Percentiles rank a stretch among this genome's conserved stretches.
These are phyloP conservation scores for Chelidonichthys spinosus DNA, from an alignment of 2,797 vertebrate genomes.

Conservation along the genomic window DNA sequence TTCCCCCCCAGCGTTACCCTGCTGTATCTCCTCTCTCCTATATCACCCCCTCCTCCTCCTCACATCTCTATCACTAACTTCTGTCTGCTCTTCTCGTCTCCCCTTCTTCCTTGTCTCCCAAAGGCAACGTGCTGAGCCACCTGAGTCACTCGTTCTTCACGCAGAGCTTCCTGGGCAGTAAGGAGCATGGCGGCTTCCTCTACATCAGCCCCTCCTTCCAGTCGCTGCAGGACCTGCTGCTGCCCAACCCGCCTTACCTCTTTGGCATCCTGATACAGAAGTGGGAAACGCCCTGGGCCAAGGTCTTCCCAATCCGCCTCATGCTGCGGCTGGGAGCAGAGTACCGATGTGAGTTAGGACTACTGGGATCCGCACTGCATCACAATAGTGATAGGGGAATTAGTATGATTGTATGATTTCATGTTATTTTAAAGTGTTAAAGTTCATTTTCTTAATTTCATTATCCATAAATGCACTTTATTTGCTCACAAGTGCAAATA, in stretches of 20 bases:
- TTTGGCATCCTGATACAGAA: conserved; percentile 98
- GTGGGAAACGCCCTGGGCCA: conserved; percentile 99
- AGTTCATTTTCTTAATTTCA: background rate
- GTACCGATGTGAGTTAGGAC: conserved; percentile 92
- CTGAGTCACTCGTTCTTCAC: conserved; percentile 98
- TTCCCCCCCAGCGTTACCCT: background rate
- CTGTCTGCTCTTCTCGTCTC: background rate
- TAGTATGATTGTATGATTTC: background rate
- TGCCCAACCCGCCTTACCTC: conserved; percentile 95
- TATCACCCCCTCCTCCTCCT: conserved; percentile 9
- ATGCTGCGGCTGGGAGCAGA: conserved; percentile 98
- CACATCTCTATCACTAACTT: conserved; percentile 24
- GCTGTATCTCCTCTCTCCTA: background rate
- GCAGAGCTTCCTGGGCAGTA: conserved; percentile 96
- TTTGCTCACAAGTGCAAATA: background rate
- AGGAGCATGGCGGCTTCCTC: conserved; percentile 97
- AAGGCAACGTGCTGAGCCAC: conserved; percentile 94
- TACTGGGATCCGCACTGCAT: background rate
- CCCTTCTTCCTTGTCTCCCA: conserved; percentile 3
- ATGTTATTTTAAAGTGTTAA: background rate
- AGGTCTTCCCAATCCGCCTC: conserved; percentile 97
- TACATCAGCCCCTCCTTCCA: conserved; percentile 96
- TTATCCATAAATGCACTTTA: background rate
- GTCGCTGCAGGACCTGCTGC: conserved; percentile 94
- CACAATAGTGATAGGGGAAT: background rate